These are phyloP conservation scores for Leptodactylus fallax DNA, from an alignment of 2,797 vertebrate species.

Conservation along the genomic window DNA sequence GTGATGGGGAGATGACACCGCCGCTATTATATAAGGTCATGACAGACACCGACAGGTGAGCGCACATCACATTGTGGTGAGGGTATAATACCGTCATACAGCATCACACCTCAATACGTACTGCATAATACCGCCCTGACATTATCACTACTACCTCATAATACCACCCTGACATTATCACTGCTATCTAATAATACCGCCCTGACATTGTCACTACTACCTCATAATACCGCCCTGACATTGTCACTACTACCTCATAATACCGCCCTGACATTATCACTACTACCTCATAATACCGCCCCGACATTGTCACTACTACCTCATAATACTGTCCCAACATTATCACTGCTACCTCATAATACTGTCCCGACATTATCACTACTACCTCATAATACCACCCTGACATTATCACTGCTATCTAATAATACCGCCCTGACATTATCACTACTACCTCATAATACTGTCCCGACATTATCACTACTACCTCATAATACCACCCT, in stretches of 20 bases:
- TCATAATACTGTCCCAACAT: not conserved
- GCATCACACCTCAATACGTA: not conserved
- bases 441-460: not conserved
- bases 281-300: not conserved
- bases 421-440: not conserved
- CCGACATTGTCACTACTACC: not conserved
- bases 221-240: not conserved
- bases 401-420: too few species aligned
- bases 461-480: not conserved
- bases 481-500: not conserved
- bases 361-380: not conserved
- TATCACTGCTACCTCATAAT: not conserved
- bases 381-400: not conserved
- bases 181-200: not conserved
- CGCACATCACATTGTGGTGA: too few species aligned
- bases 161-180: not conserved
- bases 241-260: not conserved
- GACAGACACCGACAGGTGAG: slow-evolving; percentile 19
- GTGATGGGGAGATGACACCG: not conserved
- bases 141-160: not conserved
- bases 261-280: not conserved
- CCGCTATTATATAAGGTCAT: not conserved
- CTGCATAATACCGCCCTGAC: not conserved
- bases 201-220: not conserved
- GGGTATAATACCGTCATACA: too few species aligned